Evolutionary conservation across 2,888 invertebrate genomes (phyloP).

Genomic region (Schizotus pectinicornis): DNA sequence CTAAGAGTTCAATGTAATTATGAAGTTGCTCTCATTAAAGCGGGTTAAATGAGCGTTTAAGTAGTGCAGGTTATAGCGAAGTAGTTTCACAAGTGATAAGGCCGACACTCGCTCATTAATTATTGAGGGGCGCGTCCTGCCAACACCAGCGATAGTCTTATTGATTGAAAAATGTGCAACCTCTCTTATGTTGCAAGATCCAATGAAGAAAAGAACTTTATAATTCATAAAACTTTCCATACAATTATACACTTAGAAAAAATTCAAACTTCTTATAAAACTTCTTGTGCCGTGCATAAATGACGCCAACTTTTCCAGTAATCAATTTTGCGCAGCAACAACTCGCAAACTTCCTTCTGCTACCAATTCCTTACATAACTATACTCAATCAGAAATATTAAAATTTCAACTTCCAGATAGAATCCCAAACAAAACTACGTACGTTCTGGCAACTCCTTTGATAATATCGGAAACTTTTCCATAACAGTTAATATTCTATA

Average conservation of each 20-base stretch:
- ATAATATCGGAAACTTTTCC: conserved; percentile 2
- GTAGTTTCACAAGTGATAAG: conserved; percentile 38
- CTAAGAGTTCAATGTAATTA: conserved; percentile 34
- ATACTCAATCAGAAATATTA: conserved; percentile 5
- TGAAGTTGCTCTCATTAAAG: conserved; percentile 33
- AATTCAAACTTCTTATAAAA: conserved; percentile 15
- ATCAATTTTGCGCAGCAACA: conserved; percentile 34
- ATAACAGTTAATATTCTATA: conserved; percentile 21
- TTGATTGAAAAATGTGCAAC: conserved; percentile 40
- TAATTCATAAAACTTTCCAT: conserved; percentile 35
- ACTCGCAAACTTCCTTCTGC: neutral
- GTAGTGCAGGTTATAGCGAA: conserved; percentile 31
- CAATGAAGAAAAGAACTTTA: conserved; percentile 26
- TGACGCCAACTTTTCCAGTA: conserved; percentile 36
- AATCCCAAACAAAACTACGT: neutral
- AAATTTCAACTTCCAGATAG: neutral
- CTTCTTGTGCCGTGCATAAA: conserved; percentile 35
- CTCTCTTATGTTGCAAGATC: conserved; percentile 33
- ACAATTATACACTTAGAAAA: conserved; percentile 36
- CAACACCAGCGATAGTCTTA: conserved; percentile 36
- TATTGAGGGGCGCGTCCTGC: conserved; percentile 38
- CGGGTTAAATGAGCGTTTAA: conserved; percentile 30
- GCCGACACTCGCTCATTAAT: conserved; percentile 35
- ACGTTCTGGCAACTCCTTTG: neutral
- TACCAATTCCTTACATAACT: conserved; percentile 1